Percentiles rank a stretch among this genome's conserved stretches.
Evolutionary conservation across 2,797 vertebrate species (phyloP).

Genomic region (Eulemur albifrons): DNA sequence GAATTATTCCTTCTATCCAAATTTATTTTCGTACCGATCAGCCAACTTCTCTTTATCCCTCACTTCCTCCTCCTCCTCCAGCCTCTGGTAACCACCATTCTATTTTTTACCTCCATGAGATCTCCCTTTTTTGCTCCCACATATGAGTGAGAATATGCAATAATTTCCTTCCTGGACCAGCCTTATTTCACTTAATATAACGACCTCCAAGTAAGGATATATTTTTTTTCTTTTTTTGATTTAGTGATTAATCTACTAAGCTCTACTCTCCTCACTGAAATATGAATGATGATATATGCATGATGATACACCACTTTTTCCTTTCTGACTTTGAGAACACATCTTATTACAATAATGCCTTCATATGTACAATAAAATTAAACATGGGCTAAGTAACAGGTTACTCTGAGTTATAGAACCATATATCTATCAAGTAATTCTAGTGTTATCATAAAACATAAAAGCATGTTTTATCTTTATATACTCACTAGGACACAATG

Average conservation of each 20-base stretch:
- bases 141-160: neutral
- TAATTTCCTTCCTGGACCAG: neutral
- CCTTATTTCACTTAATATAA: neutral
- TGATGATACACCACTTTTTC: neutral
- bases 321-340: neutral
- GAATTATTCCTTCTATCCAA: neutral
- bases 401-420: slow-evolving; percentile 26
- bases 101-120: neutral
- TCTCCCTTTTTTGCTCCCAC: neutral
- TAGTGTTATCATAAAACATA: slow-evolving; percentile 45
- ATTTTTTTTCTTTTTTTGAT: neutral
- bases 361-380: slow-evolving; percentile 55
- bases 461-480: slow-evolving; percentile 56
- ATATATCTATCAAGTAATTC: slow-evolving; percentile 43
- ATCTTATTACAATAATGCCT: slow-evolving; percentile 2
- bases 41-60: neutral
- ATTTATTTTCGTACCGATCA: neutral
- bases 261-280: neutral
- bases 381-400: slow-evolving; percentile 25
- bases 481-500: slow-evolving; percentile 2
- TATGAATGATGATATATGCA: neutral
- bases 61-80: neutral
- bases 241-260: neutral
- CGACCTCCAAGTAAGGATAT: neutral
- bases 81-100: neutral